Base-by-base conservation (phyloP, 2,797 vertebrate species). In the Poeciliopsis gracilis region DNA sequence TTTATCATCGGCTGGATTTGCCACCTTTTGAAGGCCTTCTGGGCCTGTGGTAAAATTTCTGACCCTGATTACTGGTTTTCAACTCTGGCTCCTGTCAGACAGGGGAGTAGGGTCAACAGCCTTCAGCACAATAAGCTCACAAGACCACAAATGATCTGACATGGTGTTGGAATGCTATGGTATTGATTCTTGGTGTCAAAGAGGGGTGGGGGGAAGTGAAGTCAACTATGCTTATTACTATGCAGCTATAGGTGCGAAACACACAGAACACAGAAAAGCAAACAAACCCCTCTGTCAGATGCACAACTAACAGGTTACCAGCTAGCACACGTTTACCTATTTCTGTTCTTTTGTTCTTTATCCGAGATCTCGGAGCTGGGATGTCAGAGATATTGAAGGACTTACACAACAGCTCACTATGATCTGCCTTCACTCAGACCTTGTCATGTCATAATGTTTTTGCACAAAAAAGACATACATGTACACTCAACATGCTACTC, bases 391-490 rank as follows among this genome's bases (percentile, higher is more conserved):
- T 89, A 91, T 90, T 92, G 91, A 90, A 88, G 81, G 85, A 92
- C 90, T 94, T 93, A 93, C 77, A 82, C 81, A 79, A 51, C 71
- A 88, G 86, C 93, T 93, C 84, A 84, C 77, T 57, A 38, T 86
- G 86, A 93, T 93, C 93, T 94, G 90, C 88, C 94, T 92, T 92
- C 90, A 93, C 89, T 94, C 90, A 94, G 82, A 84, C 85, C 86
- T 80, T 88, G 92, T 93, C 91, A 90, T 91, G 91, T 92, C 91
- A 83, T 86, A 75, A 76, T 87, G 88, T 88, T 90, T 87, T 88
- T 87, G 85, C 86, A 88, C 86, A 78, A 88, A 90, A 53, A 90
- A 89, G 80, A 89, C 81, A 81, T 87, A 72, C 86, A 82, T 85
- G 92, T 92, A 92, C 78, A 33, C 87, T 91, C 89, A 92, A 90